These are phyloP conservation scores for Spheniscus humboldti DNA, from an alignment of 2,797 vertebrate genomes.

Conservation along the genomic window DNA sequence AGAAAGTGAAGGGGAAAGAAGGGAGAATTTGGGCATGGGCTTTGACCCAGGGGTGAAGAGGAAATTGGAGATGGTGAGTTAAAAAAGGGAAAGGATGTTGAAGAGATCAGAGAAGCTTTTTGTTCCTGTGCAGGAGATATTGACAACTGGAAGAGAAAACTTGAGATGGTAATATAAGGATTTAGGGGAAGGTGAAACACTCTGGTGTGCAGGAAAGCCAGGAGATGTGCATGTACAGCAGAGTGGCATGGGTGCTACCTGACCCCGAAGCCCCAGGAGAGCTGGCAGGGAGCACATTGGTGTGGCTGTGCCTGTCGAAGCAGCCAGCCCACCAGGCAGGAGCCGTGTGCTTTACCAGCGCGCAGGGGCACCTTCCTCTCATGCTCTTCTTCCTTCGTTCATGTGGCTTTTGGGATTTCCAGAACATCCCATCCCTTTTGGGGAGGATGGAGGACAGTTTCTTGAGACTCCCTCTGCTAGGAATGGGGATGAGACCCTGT, in stretches of 20 bases:
- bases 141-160: neutral
- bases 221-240: neutral
- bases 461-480: rapidly evolving
- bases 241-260: neutral
- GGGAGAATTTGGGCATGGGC: neutral
- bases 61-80: neutral
- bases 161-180: neutral
- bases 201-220: neutral
- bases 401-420: neutral
- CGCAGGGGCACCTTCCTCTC: neutral
- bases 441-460: neutral
- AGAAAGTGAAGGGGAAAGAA: neutral
- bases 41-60: neutral
- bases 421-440: neutral
- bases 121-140: neutral
- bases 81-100: neutral
- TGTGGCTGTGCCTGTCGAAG: neutral
- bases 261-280: neutral
- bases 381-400: neutral
- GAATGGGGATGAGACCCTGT: neutral
- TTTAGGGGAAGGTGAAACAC: neutral
- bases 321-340: neutral
- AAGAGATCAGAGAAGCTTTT: neutral
- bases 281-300: neutral
- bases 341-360: rapidly evolving